phyloP scores from a whole-genome alignment of 1,140 invertebrate genomes.

The Conopomorpha cramerella region DNA sequence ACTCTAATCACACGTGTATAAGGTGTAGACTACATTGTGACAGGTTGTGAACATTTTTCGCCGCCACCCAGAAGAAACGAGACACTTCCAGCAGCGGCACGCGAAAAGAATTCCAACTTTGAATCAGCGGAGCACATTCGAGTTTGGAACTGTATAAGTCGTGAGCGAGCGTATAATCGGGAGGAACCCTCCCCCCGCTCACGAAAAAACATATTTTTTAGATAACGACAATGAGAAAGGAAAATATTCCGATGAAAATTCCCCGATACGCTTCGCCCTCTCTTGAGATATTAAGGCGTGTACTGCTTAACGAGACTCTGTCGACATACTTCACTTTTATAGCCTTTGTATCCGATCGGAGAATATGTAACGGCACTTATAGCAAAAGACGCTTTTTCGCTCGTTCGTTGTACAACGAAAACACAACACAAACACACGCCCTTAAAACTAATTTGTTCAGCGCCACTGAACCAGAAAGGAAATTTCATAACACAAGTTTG shows the following conservation, averaged over 20 bases:
- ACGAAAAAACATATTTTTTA: constrained; percentile 59
- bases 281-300: constrained; percentile 49
- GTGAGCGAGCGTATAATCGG: constrained; percentile 7
- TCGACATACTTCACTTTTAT: constrained; percentile 55
- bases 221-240: constrained; percentile 59
- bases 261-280: constrained; percentile 45
- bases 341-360: too few species aligned
- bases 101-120: constrained; percentile 26
- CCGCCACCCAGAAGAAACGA: constrained; percentile 21
- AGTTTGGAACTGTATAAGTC: constrained; percentile 14
- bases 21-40: constrained; percentile 19
- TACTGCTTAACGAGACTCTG: constrained; percentile 54
- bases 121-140: constrained; percentile 18
- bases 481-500: background rate
- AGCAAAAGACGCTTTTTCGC: too few species aligned
- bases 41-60: too few species aligned
- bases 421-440: background rate
- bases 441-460: too few species aligned
- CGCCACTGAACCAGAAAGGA: too few species aligned
- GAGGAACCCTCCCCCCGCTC: constrained; percentile 2
- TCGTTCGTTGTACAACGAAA: constrained; percentile 43
- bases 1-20: constrained; percentile 10
- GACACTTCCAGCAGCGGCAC: constrained; percentile 21
- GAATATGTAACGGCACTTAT: constrained; percentile 27
- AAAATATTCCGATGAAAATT: constrained; percentile 60